Conservation (phyloP, 1,140 invertebrate species). For the Pemphigus obesinymphae region DNA sequence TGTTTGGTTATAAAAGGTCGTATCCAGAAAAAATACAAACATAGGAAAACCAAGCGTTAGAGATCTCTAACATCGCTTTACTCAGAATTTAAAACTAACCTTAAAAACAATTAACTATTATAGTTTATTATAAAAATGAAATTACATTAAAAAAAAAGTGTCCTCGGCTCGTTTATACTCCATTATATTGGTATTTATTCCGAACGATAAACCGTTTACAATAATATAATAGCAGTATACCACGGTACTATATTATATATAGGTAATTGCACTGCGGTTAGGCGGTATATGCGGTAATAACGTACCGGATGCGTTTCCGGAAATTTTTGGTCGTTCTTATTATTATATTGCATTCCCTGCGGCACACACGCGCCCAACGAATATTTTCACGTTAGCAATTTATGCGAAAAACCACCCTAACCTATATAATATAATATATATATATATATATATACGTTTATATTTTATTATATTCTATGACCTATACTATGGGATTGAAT, state of each 20-base stretch:
- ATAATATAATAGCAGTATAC: too few species aligned
- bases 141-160: too few species aligned
- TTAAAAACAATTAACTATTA: too few species aligned
- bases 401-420: background rate
- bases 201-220: too few species aligned
- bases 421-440: background rate
- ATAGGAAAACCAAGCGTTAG: too few species aligned
- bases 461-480: background rate
- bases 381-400: conserved; percentile 1
- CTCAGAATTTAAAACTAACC: too few species aligned
- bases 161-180: too few species aligned
- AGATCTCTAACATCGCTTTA: too few species aligned
- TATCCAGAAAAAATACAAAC: too few species aligned
- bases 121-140: too few species aligned
- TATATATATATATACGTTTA: background rate
- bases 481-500: background rate
- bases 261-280: background rate
- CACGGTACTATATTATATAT: background rate
- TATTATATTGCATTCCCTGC: background rate
- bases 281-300: background rate
- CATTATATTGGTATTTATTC: too few species aligned
- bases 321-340: background rate
- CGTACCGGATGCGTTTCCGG: conserved; percentile 15
- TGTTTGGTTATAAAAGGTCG: too few species aligned
- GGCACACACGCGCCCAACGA: background rate